These are phyloP conservation scores for Drosophila percnosoma DNA, from an alignment of 2,888 invertebrate species.

Conservation along the genomic window DNA sequence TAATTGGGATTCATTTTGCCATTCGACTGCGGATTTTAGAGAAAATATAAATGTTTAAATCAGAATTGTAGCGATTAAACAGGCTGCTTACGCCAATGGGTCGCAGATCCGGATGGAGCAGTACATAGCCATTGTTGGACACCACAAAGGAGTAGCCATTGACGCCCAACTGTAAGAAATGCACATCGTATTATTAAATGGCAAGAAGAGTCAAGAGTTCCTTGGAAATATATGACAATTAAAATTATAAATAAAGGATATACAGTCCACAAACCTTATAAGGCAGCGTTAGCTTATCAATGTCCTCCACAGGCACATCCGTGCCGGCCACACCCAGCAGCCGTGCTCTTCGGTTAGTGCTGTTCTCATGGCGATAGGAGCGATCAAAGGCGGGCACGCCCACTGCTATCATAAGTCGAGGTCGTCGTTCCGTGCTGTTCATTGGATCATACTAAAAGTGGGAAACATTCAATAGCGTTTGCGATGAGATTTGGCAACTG, in stretches of 20 bases:
- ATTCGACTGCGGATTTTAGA: conserved; percentile 58
- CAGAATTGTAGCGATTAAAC: background rate
- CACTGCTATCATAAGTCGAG: conserved; percentile 93
- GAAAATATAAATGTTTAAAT: background rate
- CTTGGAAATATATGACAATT: background rate
- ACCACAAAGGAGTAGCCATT: conserved; percentile 98
- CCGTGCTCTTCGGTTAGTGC: conserved; percentile 86
- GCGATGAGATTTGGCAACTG: too few relatives aligned
- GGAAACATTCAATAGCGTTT: background rate
- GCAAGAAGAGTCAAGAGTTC: background rate
- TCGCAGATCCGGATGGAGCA: conserved; percentile 96
- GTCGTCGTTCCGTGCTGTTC: conserved; percentile 56
- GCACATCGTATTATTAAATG: background rate
- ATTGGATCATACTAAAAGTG: conserved; percentile 73
- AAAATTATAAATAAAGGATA: background rate
- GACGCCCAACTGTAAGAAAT: conserved; percentile 91
- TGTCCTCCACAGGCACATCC: conserved; percentile 92
- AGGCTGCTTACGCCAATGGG: conserved; percentile 89
- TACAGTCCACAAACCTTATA: conserved; percentile 89
- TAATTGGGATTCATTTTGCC: conserved; percentile 92
- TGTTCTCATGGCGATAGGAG: conserved; percentile 86
- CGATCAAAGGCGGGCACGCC: conserved; percentile 96
- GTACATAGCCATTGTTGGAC: conserved; percentile 97
- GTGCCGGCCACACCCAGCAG: conserved; percentile 98
- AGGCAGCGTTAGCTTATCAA: conserved; percentile 94